Conservation (phyloP, 1,140 invertebrate species). For the Drosophila repletoides region DNA sequence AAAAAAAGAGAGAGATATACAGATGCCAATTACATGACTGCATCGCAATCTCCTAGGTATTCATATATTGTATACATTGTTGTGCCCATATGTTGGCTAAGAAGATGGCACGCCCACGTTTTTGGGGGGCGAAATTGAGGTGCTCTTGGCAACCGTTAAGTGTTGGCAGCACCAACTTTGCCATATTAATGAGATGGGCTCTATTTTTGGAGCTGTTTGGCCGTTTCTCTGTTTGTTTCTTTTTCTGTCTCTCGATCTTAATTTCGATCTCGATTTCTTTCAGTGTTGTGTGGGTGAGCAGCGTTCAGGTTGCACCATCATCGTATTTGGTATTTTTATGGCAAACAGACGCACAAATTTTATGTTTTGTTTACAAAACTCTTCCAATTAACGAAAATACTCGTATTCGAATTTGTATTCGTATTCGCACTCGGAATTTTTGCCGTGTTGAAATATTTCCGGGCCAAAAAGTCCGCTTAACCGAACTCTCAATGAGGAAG, state of each 20-base stretch:
- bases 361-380: conserved; percentile 64
- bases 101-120: conserved; percentile 52
- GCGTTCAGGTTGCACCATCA: conserved; percentile 45
- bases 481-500: conserved; percentile 43
- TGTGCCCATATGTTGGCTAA: conserved; percentile 7
- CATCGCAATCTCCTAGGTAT: conserved; percentile 13
- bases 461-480: conserved; percentile 2
- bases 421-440: conserved; percentile 42
- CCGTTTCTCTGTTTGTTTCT: too few relatives aligned
- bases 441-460: conserved; percentile 61
- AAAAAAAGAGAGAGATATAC: not conserved
- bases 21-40: conserved; percentile 72
- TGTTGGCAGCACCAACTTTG: conserved; percentile 41
- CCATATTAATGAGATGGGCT: conserved; percentile 40
- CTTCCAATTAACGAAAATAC: conserved; percentile 13
- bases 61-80: not conserved
- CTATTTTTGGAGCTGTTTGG: conserved; percentile 46
- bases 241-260: not conserved
- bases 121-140: not conserved
- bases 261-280: conserved; percentile 32
- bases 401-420: conserved; percentile 22
- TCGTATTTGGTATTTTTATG: conserved; percentile 64
- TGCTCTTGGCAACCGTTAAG: conserved; percentile 10
- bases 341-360: conserved; percentile 59
- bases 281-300: conserved; percentile 24